Evolutionary conservation across 2,113 vertebrate genomes (phyloP), one percentile per base, ranked within the genome.

Genomic region (Onychostoma macrolepis): DNA sequence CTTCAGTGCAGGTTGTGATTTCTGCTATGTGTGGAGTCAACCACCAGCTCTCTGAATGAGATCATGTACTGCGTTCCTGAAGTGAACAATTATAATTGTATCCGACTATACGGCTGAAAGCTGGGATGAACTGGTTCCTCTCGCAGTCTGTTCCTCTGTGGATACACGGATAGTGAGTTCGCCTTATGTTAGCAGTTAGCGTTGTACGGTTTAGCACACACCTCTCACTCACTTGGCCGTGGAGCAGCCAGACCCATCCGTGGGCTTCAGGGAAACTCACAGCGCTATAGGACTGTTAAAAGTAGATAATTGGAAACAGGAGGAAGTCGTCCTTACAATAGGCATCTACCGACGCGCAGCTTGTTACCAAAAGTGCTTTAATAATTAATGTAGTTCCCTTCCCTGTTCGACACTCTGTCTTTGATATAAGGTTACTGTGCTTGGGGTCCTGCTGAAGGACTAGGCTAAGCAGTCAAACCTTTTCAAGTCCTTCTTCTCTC

Each of bases 391-490:
- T 83, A 86, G 89, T 88, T 94, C 92, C 90, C 91, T 92, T 90
- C 90, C 89, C 91, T 93, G 94, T 93, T 93, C 91, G 88, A 93
- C 93, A 93, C 90, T 90, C 91, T 88, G 85, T 90, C 94, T 95
- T 95, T 95, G 94, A 95, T 95, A 94, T 93, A 93, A 94, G 94
- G 94, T 95, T 95, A 94, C 92, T 89, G 83, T 43, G 91, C 93
- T 93, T 72, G 85, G 88, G 92, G 93, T 94, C 92, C 91, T 89
- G 87, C 93, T 89, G 92, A 92, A 90, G 94, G 92, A 93, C 90
- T 90, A 88, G 87, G 43, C 69, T 88, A 88, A 83, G 89, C 88
- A 92, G 88, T 84, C 74, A 83, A 87, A 88, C 81, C 63, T 86
- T 93, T 93, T 93, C 88, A 92, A 92, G 87, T 92, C 86, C 89